Evolutionary conservation across 2,113 vertebrate species (phyloP).

Genomic region (Passer montanus): DNA sequence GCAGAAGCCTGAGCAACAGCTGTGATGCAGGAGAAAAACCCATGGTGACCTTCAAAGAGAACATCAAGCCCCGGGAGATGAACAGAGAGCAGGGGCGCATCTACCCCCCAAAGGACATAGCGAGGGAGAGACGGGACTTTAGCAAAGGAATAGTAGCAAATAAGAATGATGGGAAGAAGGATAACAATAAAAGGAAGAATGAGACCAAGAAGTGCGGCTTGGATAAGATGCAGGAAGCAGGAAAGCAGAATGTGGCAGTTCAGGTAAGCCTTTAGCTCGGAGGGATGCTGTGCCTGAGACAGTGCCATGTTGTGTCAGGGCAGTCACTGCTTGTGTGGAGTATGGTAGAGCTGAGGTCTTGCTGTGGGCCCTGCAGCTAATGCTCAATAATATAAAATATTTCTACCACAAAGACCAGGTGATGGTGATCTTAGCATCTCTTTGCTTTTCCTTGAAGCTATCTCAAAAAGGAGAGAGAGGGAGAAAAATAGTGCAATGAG

Average conservation of each 20-base stretch:
- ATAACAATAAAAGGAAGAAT: slow-evolving; percentile 88
- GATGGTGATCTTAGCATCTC: background rate
- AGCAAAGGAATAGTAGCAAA: slow-evolving; percentile 79
- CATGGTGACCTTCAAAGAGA: slow-evolving; percentile 96
- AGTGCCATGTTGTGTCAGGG: background rate
- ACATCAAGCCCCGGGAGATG: slow-evolving; percentile 91
- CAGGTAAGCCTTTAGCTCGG: slow-evolving; percentile 78
- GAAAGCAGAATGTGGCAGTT: slow-evolving; percentile 84
- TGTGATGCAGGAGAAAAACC: slow-evolving; percentile 87
- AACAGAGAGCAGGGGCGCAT: slow-evolving; percentile 82
- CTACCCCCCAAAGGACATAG: slow-evolving; percentile 82
- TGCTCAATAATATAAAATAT: background rate
- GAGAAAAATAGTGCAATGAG: background rate
- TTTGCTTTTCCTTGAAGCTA: background rate
- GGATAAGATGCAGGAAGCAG: slow-evolving; percentile 82
- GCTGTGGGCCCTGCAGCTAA: background rate
- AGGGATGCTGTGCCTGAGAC: background rate
- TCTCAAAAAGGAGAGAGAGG: background rate
- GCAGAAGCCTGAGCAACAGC: slow-evolving; percentile 84
- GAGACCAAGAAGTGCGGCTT: slow-evolving; percentile 84
- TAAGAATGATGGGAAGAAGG: slow-evolving; percentile 88
- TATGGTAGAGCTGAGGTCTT: background rate
- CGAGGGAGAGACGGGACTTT: slow-evolving; percentile 84
- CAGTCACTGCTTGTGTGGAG: background rate
- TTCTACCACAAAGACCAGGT: background rate